A percentile compares a stretch with the other conserved stretches of the same genome.
phyloP scores from a whole-genome alignment of 2,888 invertebrate genomes.

The Caenorhabditis becei region DNA sequence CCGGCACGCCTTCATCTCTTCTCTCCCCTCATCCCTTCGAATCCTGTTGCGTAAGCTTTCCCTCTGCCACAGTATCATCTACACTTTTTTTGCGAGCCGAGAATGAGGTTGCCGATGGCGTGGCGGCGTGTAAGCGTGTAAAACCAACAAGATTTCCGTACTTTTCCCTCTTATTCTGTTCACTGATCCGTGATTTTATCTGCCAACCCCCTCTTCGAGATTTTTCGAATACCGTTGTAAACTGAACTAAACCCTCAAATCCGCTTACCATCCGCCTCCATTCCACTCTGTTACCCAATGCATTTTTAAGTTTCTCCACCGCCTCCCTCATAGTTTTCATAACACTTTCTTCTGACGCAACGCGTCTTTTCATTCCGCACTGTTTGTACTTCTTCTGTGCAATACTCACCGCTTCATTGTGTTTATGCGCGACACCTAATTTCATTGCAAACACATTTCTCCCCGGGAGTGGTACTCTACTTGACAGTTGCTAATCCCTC shows the following conservation, averaged over 20 bases:
- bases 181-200: conserved; percentile 29
- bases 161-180: conserved; percentile 1
- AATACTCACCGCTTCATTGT: conserved; percentile 5
- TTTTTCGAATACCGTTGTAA: conserved; percentile 15
- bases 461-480: conserved; percentile 12
- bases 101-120: conserved; percentile 26
- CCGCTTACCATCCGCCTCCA: conserved; percentile 32
- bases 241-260: conserved; percentile 37
- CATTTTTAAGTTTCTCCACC: conserved; percentile 22
- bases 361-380: not conserved
- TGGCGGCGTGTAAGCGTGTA: not conserved
- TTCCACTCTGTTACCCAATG: not conserved
- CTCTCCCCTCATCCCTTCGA: conserved; percentile 12
- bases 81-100: conserved; percentile 29
- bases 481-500: conserved; percentile 54
- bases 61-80: conserved; percentile 30
- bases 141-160: conserved; percentile 29
- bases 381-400: conserved; percentile 12
- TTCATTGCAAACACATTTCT: conserved; percentile 24
- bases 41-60: conserved; percentile 50
- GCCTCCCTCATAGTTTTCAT: conserved; percentile 1
- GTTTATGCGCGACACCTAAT: conserved; percentile 39
- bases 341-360: conserved; percentile 22
- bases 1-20: too few relatives aligned
- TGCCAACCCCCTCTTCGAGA: conserved; percentile 23